Conservation (phyloP, 1,140 invertebrate species). For the Acromyrmex charruanus region DNA sequence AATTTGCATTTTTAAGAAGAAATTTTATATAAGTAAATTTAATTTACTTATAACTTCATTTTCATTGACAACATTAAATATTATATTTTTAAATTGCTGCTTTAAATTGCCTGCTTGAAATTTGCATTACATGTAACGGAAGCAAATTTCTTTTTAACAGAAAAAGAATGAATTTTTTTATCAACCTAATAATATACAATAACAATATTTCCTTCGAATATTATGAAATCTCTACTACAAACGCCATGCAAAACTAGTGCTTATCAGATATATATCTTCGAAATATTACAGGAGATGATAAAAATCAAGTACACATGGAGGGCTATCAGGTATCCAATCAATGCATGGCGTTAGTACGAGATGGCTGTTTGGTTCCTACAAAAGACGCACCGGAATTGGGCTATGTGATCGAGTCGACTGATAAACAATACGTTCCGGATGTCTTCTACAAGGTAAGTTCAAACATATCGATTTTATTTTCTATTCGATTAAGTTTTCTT, state of each 20-base stretch:
- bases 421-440: constrained; percentile 99
- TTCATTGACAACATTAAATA: too few relatives aligned
- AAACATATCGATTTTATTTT: constrained; percentile 48
- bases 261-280: neutral
- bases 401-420: constrained; percentile 96
- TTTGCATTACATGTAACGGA: too few relatives aligned
- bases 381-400: constrained; percentile 98
- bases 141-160: neutral
- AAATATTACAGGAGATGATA: constrained; percentile 91
- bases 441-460: constrained; percentile 98
- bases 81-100: too few relatives aligned
- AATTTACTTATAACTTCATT: too few relatives aligned
- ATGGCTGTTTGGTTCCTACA: constrained; percentile 98
- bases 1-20: too few relatives aligned
- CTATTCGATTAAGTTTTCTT: constrained; percentile 33
- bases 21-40: too few relatives aligned
- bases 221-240: constrained; percentile 30
- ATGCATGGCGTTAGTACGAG: constrained; percentile 98
- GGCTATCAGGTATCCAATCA: constrained; percentile 99
- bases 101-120: too few relatives aligned
- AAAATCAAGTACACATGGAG: constrained; percentile 98
- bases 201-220: neutral
- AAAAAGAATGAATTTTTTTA: constrained; percentile 1
- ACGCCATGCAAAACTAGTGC: constrained; percentile 13
- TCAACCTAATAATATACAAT: constrained; percentile 33